These are phyloP conservation scores for Antechinus stuartii DNA, from an alignment of 2,113 vertebrate genomes.

Conservation along the genomic window DNA sequence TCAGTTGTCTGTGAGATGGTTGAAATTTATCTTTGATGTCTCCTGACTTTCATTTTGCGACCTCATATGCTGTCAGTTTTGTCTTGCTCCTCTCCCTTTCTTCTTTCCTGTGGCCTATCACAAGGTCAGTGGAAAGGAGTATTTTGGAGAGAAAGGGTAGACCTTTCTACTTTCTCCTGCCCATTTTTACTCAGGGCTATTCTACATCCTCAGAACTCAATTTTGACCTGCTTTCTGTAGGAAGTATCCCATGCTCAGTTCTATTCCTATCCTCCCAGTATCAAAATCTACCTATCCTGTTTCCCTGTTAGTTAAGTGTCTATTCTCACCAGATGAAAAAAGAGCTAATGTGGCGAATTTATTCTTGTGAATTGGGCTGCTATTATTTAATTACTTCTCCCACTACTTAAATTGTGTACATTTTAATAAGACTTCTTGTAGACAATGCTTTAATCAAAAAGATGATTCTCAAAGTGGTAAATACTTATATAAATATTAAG, in stretches of 20 bases:
- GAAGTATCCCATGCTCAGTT: background rate
- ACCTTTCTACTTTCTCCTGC: conserved; percentile 22
- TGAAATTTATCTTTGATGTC: background rate
- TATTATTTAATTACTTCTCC: background rate
- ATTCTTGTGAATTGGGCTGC: background rate
- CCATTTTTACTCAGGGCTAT: background rate
- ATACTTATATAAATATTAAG: no score
- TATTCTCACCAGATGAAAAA: background rate
- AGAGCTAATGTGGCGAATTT: background rate
- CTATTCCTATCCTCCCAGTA: background rate
- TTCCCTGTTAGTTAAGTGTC: background rate
- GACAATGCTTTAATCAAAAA: background rate
- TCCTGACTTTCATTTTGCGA: background rate
- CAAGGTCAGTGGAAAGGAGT: background rate
- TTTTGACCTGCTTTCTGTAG: background rate
- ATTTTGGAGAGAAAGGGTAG: background rate
- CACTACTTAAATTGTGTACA: background rate
- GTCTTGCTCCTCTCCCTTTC: background rate
- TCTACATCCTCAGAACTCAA: background rate
- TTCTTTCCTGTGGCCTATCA: background rate
- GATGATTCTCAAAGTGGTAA: background rate
- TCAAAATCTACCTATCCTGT: background rate
- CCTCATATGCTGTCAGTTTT: background rate
- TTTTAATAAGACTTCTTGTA: background rate
- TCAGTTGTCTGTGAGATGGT: background rate